A percentile compares a stretch with the other conserved stretches of the same genome.
phyloP scores from a whole-genome alignment of 1,140 invertebrate species.

The Battus philenor region DNA sequence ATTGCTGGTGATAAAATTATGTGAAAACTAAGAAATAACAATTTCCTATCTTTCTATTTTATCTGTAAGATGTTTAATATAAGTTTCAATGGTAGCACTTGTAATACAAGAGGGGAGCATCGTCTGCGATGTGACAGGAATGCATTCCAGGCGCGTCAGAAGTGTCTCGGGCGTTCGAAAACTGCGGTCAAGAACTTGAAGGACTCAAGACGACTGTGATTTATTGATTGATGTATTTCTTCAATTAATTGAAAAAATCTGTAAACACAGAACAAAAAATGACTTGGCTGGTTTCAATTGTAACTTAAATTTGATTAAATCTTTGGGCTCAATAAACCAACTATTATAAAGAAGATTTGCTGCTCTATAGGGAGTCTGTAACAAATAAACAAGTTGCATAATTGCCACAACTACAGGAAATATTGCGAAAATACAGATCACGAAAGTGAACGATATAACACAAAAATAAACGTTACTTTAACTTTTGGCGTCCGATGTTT shows the following conservation, averaged over 20 bases:
- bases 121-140: constrained; percentile 30
- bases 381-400: too few species aligned
- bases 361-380: too few species aligned
- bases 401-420: too few species aligned
- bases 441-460: constrained; percentile 9
- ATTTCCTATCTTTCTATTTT: too few species aligned
- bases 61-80: constrained; percentile 11
- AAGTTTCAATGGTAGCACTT: constrained; percentile 3
- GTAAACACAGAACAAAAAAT: too few species aligned
- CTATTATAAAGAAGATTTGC: neutral
- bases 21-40: too few species aligned
- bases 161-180: constrained; percentile 4
- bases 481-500: constrained; percentile 16
- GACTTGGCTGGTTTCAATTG: neutral
- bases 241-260: neutral
- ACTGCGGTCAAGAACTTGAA: neutral
- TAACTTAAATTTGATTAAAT: neutral
- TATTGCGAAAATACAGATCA: too few species aligned
- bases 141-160: constrained; percentile 28
- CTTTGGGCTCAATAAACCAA: neutral
- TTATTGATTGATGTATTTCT: neutral
- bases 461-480: constrained; percentile 11
- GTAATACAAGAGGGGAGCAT: constrained; percentile 8
- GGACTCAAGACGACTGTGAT: neutral
- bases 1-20: too few species aligned